phyloP scores from a whole-genome alignment of 2,797 vertebrate species.

The Tadarida brasiliensis region DNA sequence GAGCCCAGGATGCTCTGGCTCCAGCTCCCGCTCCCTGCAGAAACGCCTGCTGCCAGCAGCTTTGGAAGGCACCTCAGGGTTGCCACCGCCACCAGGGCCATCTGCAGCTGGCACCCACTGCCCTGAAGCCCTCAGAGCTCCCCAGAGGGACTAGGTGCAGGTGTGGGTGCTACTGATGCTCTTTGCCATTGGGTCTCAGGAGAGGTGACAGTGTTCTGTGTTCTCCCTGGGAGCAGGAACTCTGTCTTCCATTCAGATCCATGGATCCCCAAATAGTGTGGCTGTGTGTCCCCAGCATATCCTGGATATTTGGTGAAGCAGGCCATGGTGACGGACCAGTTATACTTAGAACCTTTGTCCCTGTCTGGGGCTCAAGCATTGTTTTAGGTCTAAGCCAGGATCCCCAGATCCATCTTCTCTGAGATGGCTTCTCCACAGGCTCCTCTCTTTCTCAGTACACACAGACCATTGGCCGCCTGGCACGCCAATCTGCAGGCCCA shows the following conservation, averaged over 20 bases:
- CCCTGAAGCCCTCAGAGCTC: background rate
- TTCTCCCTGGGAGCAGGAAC: background rate
- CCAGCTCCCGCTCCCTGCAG: background rate
- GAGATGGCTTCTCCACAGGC: background rate
- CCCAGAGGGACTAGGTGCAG: background rate
- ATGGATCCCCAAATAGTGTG: background rate
- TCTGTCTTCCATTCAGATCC: background rate
- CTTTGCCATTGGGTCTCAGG: background rate
- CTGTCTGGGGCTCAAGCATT: background rate
- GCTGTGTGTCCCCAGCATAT: background rate
- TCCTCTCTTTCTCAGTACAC: background rate
- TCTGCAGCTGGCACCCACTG: background rate
- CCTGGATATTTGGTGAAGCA: background rate
- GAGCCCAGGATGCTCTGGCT: background rate
- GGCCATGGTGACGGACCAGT: background rate
- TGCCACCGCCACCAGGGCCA: background rate
- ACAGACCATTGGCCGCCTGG: background rate
- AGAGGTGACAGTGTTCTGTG: background rate
- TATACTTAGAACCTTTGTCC: background rate
- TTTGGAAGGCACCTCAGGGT: background rate
- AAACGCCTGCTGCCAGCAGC: background rate
- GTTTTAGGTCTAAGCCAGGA: background rate
- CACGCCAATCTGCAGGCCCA: rapidly evolving
- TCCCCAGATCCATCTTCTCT: background rate
- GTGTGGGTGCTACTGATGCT: background rate